Percentiles rank a stretch among this genome's conserved stretches.
Conservation (phyloP, 2,113 vertebrate species). For the Oreochromis spilurus region DNA sequence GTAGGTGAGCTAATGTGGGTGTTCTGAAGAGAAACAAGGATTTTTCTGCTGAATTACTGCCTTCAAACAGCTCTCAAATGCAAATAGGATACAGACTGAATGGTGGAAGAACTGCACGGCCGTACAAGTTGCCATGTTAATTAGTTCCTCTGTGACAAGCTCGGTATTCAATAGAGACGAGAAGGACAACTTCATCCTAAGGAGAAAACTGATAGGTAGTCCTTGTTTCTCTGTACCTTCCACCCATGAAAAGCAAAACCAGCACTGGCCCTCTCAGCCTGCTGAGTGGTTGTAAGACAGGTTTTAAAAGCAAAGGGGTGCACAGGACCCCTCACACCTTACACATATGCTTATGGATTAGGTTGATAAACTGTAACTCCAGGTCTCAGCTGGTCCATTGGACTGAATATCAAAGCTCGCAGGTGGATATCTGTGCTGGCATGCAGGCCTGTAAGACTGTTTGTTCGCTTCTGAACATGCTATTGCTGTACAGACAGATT, state of each 20-base stretch:
- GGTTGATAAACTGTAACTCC: neutral
- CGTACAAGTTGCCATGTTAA: constrained; percentile 23
- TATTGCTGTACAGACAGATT: neutral
- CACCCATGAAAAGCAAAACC: neutral
- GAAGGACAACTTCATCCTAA: constrained; percentile 27
- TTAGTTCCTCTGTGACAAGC: constrained; percentile 51
- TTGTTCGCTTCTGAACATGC: neutral
- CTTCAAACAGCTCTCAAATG: constrained; percentile 11
- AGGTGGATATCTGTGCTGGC: neutral
- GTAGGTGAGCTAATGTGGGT: constrained; percentile 18
- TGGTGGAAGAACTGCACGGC: neutral
- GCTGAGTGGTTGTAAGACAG: neutral
- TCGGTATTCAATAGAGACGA: constrained; percentile 18
- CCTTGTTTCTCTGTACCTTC: neutral
- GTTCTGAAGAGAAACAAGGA: neutral
- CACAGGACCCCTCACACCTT: neutral
- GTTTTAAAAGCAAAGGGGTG: neutral
- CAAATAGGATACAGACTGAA: constrained; percentile 19
- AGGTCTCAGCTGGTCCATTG: neutral
- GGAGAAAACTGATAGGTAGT: constrained; percentile 4
- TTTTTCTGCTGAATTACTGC: constrained; percentile 2
- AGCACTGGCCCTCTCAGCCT: neutral
- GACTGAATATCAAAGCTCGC: constrained; percentile 3
- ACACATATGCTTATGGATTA: neutral
- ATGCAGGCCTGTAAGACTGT: neutral